Evolutionary conservation across 2,888 invertebrate species (phyloP).

Genomic region (Didymodactylos carnosus): DNA sequence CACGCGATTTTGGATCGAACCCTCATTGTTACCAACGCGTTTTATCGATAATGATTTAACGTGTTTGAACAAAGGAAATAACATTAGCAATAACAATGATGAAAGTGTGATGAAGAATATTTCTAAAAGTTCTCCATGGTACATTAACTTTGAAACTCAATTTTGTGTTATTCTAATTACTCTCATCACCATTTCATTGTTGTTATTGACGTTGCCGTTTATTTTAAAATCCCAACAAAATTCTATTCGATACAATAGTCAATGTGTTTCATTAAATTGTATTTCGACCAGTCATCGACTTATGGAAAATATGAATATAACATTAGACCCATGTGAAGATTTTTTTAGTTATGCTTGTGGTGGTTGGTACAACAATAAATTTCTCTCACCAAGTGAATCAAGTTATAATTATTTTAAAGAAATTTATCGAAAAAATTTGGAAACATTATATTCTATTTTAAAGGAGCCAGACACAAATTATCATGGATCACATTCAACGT

Average conservation of each 20-base stretch:
- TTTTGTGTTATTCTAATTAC: background rate
- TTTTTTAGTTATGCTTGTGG: constrained; percentile 27
- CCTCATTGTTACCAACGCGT: background rate
- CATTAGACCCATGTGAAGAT: constrained; percentile 23
- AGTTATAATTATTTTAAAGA: constrained; percentile 21
- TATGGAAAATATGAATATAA: constrained; percentile 21
- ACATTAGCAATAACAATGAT: no score
- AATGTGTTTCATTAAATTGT: constrained; percentile 20
- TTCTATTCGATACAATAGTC: background rate
- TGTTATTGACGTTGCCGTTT: background rate
- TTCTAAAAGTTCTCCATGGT: background rate
- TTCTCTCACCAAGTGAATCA: constrained; percentile 21
- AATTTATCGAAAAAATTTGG: constrained; percentile 19
- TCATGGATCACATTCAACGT: constrained; percentile 20
- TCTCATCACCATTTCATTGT: background rate
- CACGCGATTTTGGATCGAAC: background rate
- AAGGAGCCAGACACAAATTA: constrained; percentile 16
- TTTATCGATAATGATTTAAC: no score
- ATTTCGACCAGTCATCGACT: constrained; percentile 21
- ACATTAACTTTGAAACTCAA: background rate
- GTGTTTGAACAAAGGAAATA: no score
- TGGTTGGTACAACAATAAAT: constrained; percentile 19
- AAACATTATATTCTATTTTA: constrained; percentile 20
- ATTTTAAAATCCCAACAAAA: background rate
- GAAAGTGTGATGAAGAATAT: no score